These are phyloP conservation scores for Cantharis rustica DNA, from an alignment of 2,888 invertebrate genomes.

Conservation along the genomic window DNA sequence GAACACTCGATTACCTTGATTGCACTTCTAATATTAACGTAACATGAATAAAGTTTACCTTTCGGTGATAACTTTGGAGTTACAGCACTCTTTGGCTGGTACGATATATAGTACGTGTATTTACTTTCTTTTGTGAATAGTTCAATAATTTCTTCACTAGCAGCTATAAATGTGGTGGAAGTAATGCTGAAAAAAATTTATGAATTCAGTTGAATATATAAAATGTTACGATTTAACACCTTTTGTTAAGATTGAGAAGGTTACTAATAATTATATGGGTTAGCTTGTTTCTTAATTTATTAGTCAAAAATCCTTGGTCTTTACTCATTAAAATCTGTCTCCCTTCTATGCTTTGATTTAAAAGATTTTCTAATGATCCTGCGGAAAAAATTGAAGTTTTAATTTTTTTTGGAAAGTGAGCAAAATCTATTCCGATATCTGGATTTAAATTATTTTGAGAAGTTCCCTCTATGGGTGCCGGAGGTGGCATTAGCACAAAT, in stretches of 20 bases:
- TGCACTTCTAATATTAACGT: no score
- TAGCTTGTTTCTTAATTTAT: neutral
- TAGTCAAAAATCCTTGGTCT: neutral
- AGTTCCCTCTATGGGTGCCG: neutral
- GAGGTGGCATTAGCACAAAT: neutral
- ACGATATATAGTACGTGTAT: neutral
- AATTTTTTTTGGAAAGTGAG: neutral
- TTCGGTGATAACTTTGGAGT: neutral
- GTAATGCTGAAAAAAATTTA: neutral
- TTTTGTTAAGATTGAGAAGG: neutral
- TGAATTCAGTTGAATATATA: neutral
- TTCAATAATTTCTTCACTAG: neutral
- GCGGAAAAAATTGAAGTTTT: neutral
- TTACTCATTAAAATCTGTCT: neutral
- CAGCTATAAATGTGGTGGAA: neutral
- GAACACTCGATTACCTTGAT: no score
- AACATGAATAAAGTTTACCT: no score
- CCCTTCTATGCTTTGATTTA: neutral
- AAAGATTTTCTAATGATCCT: neutral
- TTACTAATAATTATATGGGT: neutral
- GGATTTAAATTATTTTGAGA: neutral
- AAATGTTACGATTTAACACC: neutral
- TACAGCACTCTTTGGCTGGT: neutral
- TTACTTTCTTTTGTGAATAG: neutral
- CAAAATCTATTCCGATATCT: neutral